Evolutionary conservation across 2,113 vertebrate genomes (phyloP).

Genomic region (Alligator mississippiensis): DNA sequence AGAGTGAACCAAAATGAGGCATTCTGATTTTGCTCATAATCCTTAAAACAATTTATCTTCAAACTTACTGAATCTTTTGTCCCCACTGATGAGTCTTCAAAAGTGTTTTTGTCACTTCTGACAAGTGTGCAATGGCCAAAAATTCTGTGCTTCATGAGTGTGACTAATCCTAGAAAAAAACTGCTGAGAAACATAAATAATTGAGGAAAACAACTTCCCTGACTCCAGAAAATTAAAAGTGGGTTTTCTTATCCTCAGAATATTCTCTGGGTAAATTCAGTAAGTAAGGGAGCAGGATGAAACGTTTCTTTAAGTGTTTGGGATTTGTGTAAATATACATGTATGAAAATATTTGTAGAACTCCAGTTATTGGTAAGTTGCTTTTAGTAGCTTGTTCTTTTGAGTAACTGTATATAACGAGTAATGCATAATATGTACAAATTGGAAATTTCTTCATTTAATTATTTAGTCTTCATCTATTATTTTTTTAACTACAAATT

Average conservation of each 20-base stretch:
- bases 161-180: background rate
- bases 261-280: background rate
- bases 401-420: background rate
- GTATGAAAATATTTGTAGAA: background rate
- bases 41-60: background rate
- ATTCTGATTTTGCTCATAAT: background rate
- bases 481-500: conserved; percentile 42
- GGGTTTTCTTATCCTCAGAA: background rate
- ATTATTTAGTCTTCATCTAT: background rate
- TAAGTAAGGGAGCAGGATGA: background rate
- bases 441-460: background rate
- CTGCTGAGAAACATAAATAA: background rate
- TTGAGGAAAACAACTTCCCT: background rate
- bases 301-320: background rate
- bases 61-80: background rate
- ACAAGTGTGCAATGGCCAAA: background rate
- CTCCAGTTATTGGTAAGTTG: background rate
- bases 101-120: no score
- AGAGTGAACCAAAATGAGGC: background rate
- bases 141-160: background rate
- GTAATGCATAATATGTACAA: background rate
- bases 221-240: background rate
- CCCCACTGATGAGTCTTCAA: background rate
- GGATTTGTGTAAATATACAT: background rate
- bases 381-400: background rate